A percentile compares a stretch with the other conserved stretches of the same genome.
Evolutionary conservation across 1,140 invertebrate species (phyloP).

Genomic region (Formica exsecta): DNA sequence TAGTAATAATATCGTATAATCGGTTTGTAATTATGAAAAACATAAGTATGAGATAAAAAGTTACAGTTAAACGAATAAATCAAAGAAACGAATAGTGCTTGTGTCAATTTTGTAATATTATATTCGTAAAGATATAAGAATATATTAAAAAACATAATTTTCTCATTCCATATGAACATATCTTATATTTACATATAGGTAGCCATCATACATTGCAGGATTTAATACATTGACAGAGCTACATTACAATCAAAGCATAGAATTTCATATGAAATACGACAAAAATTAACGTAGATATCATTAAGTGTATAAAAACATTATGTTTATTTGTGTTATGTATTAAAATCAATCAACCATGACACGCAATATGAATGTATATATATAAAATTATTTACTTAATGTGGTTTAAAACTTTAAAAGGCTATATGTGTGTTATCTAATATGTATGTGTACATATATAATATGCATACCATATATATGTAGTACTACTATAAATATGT

Average conservation of each 20-base stretch:
- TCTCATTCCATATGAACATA: neutral
- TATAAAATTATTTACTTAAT: neutral
- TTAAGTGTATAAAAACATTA: slow-evolving; percentile 22
- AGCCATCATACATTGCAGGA: neutral
- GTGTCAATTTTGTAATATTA: no score
- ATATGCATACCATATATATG: no score
- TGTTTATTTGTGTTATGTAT: neutral
- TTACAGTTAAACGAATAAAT: no score
- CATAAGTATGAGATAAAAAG: no score
- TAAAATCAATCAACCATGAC: neutral
- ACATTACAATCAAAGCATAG: neutral
- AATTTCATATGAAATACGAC: neutral
- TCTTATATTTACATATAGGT: slow-evolving; percentile 14
- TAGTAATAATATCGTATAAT: no score
- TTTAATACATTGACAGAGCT: neutral
- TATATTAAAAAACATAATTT: neutral
- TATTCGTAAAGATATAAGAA: neutral
- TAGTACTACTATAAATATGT: no score
- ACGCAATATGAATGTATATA: neutral
- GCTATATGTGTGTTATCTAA: neutral
- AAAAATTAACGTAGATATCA: neutral
- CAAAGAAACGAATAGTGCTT: no score
- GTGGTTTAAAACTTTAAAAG: neutral
- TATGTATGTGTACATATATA: no score
- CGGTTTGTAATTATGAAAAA: no score